These are phyloP conservation scores for Chloromyia formosa DNA, from an alignment of 2,888 invertebrate genomes.

Conservation along the genomic window DNA sequence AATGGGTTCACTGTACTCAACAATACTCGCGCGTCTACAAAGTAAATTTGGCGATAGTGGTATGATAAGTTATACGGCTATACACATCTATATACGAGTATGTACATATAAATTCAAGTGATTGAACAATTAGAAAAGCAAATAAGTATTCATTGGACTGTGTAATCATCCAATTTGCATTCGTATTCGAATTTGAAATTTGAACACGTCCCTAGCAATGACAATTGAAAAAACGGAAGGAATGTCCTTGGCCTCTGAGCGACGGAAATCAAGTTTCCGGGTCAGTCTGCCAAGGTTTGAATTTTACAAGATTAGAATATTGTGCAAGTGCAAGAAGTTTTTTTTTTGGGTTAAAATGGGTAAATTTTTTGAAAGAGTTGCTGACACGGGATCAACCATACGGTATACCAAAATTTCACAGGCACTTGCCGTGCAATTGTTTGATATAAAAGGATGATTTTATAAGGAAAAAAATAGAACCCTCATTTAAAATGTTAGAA, in stretches of 20 bases:
- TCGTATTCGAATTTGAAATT: not conserved
- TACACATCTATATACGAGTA: not conserved
- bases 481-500: no score
- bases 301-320: no score
- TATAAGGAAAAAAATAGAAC: no score
- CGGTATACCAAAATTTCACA: no score
- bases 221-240: not conserved
- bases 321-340: no score
- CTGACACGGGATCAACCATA: no score
- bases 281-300: no score
- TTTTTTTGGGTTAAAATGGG: no score
- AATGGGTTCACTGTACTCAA: conserved; percentile 26
- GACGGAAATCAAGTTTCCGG: not conserved
- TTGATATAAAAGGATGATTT: no score
- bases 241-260: not conserved
- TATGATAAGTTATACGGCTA: not conserved
- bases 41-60: no score
- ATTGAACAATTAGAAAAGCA: conserved; percentile 29
- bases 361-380: no score
- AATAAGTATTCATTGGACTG: conserved; percentile 1
- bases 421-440: no score
- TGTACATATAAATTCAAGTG: conserved; percentile 2
- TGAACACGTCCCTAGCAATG: not conserved
- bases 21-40: not conserved
- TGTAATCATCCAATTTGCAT: not conserved